Evolutionary conservation across 2,797 vertebrate genomes (phyloP).

Genomic region (Hydrophis major): DNA sequence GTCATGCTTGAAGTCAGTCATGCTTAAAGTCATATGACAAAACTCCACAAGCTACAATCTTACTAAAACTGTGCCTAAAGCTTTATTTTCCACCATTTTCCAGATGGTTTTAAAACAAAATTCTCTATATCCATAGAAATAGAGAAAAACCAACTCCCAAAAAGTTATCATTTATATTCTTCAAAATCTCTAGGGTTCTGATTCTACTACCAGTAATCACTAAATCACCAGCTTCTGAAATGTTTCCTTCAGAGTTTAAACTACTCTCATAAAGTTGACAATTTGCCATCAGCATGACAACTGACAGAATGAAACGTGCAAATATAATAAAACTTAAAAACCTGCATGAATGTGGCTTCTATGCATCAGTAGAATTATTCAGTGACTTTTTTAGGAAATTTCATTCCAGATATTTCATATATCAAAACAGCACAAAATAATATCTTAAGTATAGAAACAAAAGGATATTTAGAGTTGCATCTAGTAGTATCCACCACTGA

Average conservation of each 20-base stretch:
- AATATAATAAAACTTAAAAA: constrained; percentile 2
- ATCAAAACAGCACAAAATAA: neutral
- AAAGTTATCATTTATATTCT: neutral
- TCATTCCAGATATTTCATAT: neutral
- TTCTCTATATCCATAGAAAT: neutral
- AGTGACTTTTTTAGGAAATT: neutral
- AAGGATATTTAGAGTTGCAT: neutral
- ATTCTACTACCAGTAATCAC: neutral
- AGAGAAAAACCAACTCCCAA: neutral
- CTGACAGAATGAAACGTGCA: neutral
- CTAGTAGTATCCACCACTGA: neutral
- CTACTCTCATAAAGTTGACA: neutral
- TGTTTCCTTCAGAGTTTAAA: neutral
- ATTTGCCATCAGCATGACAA: constrained; percentile 14
- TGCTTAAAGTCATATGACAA: neutral
- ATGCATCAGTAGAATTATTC: neutral
- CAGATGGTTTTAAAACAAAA: neutral
- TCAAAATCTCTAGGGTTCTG: neutral
- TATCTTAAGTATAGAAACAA: neutral
- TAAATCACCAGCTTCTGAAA: neutral
- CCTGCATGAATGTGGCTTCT: neutral
- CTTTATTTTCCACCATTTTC: neutral
- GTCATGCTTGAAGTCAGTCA: neutral
- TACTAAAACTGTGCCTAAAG: neutral
- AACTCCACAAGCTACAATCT: neutral